Conservation (phyloP, 2,113 vertebrate genomes). For the Azemiops feae region DNA sequence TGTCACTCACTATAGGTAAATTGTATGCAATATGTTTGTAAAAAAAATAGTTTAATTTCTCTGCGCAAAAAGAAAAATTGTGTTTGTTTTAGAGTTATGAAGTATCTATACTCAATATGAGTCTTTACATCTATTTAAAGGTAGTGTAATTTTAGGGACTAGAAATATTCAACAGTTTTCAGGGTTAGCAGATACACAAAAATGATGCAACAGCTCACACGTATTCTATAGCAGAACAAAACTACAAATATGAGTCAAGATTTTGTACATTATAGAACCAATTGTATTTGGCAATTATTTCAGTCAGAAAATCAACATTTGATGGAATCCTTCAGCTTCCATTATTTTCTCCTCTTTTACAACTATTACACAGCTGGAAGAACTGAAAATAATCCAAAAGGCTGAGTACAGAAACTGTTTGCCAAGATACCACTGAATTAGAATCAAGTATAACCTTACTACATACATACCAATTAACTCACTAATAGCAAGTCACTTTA, state of each 20-base stretch:
- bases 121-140: background rate
- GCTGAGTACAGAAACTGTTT: slow-evolving; percentile 38
- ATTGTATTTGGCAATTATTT: slow-evolving; percentile 47
- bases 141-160: background rate
- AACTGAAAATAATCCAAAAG: slow-evolving; percentile 40
- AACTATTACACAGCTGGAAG: slow-evolving; percentile 47
- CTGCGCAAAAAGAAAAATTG: background rate
- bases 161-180: background rate
- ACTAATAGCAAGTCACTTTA: slow-evolving; percentile 33
- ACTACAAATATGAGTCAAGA: slow-evolving; percentile 22
- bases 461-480: slow-evolving; percentile 49
- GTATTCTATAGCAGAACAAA: background rate
- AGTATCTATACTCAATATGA: background rate
- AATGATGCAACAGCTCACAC: background rate
- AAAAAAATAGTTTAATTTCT: background rate
- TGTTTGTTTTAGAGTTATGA: background rate
- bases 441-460: slow-evolving; percentile 43
- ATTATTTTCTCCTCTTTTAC: slow-evolving; percentile 19
- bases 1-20: background rate
- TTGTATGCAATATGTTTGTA: background rate
- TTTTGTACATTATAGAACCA: slow-evolving; percentile 35
- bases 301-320: slow-evolving; percentile 35
- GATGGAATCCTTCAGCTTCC: slow-evolving; percentile 51
- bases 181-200: background rate
- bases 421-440: slow-evolving; percentile 47